Base-by-base conservation (phyloP, 1,140 invertebrate species). In the Bombus pascuorum region DNA sequence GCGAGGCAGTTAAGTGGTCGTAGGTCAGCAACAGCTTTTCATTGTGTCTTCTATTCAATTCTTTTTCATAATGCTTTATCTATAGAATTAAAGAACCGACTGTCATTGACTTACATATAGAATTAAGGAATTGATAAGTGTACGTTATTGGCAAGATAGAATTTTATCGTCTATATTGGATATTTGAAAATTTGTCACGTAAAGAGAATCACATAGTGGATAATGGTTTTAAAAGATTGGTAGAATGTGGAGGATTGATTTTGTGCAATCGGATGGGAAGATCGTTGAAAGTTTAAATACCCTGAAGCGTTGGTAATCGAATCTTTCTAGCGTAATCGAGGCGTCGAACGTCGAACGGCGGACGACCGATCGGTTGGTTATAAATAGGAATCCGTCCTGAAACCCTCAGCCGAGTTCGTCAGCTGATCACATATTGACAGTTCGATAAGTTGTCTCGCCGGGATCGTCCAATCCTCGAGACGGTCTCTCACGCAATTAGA, bases 381-480 rank as follows among this genome's bases (percentile, higher is more conserved):
- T 93, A 91, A 93, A 93, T 93, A 93, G 87, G 18, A 87, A 44
- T 66, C 39, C 73, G 78, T 79, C n/a, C 44, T 42, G 70, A 87
- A 86, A 91, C 79, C 70, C 77, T 70, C 85, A 74, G 68, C 65
- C 79, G 86, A 88, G 85, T 76, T 73, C 89, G 92, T 94, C 93
- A 94, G 93, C 93, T 95, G 93, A 93, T 95, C 92, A 94, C 91
- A 93, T 93, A 94, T 94, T 94, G 92, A 94, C 92, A 91, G 86
- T 91, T 82, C 92, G 92, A 94, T 93, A 93, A 94, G 88, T 91
- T 84, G 78, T 32, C 86, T 87, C 75, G 79, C 71, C n/a, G 57
- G 62, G 53, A 74, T 68, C 82, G 79, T 79, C 86, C 83, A 73
- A 83, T 83, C 81, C 68, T 84, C 86, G 72, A 79, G 78, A 81